These are phyloP conservation scores for Heteromurus nitidus DNA, from an alignment of 2,888 invertebrate species.

Conservation along the genomic window DNA sequence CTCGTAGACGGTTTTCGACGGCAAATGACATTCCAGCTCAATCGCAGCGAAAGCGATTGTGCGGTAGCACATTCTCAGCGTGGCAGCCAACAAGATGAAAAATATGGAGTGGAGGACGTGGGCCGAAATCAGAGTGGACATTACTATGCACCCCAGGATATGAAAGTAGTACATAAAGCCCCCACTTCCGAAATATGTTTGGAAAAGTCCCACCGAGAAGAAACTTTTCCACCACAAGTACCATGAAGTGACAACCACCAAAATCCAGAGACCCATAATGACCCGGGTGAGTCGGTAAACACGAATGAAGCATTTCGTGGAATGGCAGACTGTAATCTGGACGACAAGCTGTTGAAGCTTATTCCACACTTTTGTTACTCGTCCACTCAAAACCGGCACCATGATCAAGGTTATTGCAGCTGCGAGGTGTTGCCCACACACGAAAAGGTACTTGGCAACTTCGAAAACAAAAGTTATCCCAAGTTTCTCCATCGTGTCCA, in stretches of 20 bases:
- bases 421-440: conserved; percentile 49
- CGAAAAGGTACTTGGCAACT: conserved; percentile 58
- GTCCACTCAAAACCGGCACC: conserved; percentile 31
- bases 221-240: conserved; percentile 57
- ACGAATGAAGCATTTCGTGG: conserved; percentile 18
- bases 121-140: conserved; percentile 48
- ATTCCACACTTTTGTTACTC: conserved; percentile 48
- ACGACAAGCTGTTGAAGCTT: conserved; percentile 37
- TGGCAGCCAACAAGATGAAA: conserved; percentile 23
- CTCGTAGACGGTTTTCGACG: background rate
- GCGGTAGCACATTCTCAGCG: conserved; percentile 30
- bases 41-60: background rate
- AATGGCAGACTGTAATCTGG: conserved; percentile 14
- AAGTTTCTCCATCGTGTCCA: conserved; percentile 15
- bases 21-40: background rate
- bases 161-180: conserved; percentile 20
- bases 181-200: conserved; percentile 23
- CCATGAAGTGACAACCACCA: conserved; percentile 36
- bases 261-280: conserved; percentile 35
- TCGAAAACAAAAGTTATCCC: conserved; percentile 2
- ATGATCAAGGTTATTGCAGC: conserved; percentile 26
- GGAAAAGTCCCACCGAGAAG: conserved; percentile 36
- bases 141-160: conserved; percentile 32
- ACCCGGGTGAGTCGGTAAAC: conserved; percentile 36
- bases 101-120: conserved; percentile 54